Evolutionary conservation across 2,797 vertebrate genomes (phyloP).

Genomic region (Leptoclinus maculatus): DNA sequence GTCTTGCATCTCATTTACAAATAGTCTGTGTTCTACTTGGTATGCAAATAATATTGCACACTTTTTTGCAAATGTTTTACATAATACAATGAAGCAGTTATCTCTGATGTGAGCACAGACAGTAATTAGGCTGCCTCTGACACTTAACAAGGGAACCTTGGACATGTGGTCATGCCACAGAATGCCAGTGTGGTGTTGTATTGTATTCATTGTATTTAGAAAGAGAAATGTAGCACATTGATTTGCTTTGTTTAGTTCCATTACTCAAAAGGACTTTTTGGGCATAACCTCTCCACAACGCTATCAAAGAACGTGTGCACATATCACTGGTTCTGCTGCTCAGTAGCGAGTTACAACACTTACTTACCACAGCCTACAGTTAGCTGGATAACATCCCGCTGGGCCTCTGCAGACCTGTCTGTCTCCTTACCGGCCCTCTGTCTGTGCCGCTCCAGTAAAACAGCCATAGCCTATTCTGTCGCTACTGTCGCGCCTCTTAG

Average conservation of each 20-base stretch:
- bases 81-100: conserved; percentile 41
- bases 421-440: no score
- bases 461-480: no score
- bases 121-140: conserved; percentile 21
- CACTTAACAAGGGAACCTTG: conserved; percentile 11
- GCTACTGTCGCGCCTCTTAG: no score
- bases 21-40: conserved; percentile 12
- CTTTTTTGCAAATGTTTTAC: conserved; percentile 46
- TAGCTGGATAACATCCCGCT: no score
- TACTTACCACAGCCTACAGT: no score
- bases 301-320: no score
- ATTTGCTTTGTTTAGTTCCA: conserved; percentile 6
- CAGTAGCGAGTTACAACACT: no score
- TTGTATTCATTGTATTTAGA: not conserved
- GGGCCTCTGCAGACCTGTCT: no score
- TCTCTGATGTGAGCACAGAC: conserved; percentile 28
- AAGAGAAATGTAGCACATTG: not conserved
- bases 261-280: not conserved
- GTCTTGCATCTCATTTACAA: conserved; percentile 37
- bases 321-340: no score
- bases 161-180: conserved; percentile 1
- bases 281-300: no score
- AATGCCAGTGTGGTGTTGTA: not conserved
- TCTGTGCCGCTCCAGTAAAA: no score
- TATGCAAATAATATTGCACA: conserved; percentile 32